phyloP scores from a whole-genome alignment of 1,140 invertebrate genomes.

The Nephotettix cincticeps region DNA sequence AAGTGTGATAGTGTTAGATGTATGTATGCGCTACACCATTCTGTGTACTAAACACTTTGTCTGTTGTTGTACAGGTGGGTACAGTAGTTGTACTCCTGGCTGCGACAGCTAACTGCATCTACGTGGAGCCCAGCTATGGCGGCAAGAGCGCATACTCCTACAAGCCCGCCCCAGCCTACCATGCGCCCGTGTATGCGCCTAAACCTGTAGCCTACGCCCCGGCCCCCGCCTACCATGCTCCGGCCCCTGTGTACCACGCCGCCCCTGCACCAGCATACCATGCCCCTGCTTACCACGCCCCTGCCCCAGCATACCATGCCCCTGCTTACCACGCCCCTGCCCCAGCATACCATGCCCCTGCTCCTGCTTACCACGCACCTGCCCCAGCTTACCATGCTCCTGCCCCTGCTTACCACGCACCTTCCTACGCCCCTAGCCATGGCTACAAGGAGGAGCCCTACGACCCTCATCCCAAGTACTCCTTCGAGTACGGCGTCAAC shows the following conservation, averaged over 20 bases:
- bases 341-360: background rate
- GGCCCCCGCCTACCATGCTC: background rate
- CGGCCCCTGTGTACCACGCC: background rate
- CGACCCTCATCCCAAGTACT: slow-evolving; percentile 53
- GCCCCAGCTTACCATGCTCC: slow-evolving; percentile 17
- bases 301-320: slow-evolving; percentile 30
- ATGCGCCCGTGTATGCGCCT: background rate
- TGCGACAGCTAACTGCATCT: background rate
- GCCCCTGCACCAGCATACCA: slow-evolving; percentile 2
- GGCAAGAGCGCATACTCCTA: slow-evolving; percentile 8
- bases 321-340: background rate
- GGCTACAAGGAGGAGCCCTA: slow-evolving; percentile 52
- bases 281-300: background rate
- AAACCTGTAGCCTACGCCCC: background rate
- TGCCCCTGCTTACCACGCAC: slow-evolving; percentile 26
- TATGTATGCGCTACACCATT: too few relatives aligned
- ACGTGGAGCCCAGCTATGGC: slow-evolving; percentile 6
- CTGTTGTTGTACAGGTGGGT: too few relatives aligned
- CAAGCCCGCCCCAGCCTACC: background rate
- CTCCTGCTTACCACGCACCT: background rate
- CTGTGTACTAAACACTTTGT: too few relatives aligned
- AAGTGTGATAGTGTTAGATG: too few relatives aligned
- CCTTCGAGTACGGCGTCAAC: slow-evolving; percentile 56
- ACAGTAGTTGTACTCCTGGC: background rate
- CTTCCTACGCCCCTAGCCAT: slow-evolving; percentile 15